phyloP scores from a whole-genome alignment of 2,113 vertebrate species.

The Nannospalax galili region DNA sequence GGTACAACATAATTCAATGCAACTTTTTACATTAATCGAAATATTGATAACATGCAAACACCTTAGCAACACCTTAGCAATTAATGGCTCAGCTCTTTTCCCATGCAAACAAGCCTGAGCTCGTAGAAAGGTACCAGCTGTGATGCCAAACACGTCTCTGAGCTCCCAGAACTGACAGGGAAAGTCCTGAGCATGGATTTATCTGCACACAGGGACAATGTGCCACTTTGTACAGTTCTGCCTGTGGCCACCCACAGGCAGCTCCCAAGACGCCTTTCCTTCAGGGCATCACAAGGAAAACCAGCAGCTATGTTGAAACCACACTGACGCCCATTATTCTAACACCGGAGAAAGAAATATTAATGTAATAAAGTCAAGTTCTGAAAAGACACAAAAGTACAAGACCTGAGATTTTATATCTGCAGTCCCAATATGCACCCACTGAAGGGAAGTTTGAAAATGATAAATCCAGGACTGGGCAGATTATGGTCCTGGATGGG shows the following conservation, averaged over 20 bases:
- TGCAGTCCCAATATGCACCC: not conserved
- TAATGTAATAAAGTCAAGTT: conserved; percentile 45
- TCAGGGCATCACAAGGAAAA: conserved; percentile 74
- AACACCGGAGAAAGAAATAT: conserved; percentile 41
- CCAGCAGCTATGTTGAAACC: conserved; percentile 57
- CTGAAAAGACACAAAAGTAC: conserved; percentile 58
- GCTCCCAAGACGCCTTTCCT: conserved; percentile 44
- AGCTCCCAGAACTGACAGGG: conserved; percentile 13
- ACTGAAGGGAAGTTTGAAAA: conserved; percentile 25
- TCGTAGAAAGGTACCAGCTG: conserved; percentile 40
- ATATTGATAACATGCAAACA: conserved; percentile 39
- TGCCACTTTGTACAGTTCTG: conserved; percentile 43
- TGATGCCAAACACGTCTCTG: conserved; percentile 24
- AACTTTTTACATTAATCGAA: conserved; percentile 25
- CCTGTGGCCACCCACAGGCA: conserved; percentile 57
- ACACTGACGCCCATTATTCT: conserved; percentile 37
- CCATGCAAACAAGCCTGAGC: conserved; percentile 37
- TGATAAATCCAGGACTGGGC: not conserved
- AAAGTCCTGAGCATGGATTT: conserved; percentile 48
- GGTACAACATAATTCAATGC: not conserved
- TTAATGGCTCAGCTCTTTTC: conserved; percentile 39
- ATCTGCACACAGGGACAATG: conserved; percentile 54
- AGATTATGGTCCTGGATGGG: not conserved
- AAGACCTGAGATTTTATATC: conserved; percentile 57
- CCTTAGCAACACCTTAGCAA: not conserved